A percentile compares a stretch with the other conserved stretches of the same genome.
Evolutionary conservation across 2,888 invertebrate species (phyloP).

Genomic region (Lasioglossum lativentre): DNA sequence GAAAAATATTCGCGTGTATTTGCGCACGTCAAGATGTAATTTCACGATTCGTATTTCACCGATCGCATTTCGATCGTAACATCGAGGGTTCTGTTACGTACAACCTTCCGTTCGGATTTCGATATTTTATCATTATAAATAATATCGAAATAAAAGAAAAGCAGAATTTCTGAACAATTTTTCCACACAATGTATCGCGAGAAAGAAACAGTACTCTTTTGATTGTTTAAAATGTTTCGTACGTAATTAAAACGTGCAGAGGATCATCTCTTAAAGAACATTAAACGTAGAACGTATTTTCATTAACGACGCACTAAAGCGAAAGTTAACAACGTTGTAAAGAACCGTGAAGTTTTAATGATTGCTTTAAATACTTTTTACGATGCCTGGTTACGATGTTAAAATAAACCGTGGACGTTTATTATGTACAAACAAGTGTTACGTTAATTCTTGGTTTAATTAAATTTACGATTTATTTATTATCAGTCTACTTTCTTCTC

Average conservation of each 20-base stretch:
- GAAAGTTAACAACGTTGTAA: neutral
- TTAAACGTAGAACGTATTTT: neutral
- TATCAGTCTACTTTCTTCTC: neutral
- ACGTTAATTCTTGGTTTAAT: neutral
- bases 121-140: neutral
- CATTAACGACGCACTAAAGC: neutral
- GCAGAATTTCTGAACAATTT: neutral
- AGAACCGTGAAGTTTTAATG: neutral
- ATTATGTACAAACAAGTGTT: neutral
- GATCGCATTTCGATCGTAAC: neutral
- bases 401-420: neutral
- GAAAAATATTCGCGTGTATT: neutral
- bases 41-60: neutral
- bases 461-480: neutral
- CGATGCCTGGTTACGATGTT: neutral
- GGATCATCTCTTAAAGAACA: neutral
- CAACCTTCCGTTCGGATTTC: neutral
- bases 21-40: neutral
- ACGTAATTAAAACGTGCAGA: neutral
- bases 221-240: neutral
- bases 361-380: neutral
- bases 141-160: neutral
- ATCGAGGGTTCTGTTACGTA: neutral
- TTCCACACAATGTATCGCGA: neutral
- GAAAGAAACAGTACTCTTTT: neutral